Evolutionary conservation across 2,888 invertebrate species (phyloP).

Genomic region (Prosapia bicincta): DNA sequence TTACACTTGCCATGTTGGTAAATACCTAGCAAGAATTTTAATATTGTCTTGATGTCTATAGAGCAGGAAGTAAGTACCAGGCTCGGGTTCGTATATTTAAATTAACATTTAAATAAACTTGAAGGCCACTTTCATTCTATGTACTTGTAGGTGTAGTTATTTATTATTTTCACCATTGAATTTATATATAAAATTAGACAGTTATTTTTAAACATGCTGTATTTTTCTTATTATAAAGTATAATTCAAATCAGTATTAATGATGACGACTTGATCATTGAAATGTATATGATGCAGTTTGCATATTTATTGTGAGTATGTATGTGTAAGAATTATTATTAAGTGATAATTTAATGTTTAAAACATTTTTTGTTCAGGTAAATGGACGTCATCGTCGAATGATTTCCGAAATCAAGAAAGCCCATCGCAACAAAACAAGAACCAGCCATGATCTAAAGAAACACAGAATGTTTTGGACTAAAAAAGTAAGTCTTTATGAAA

Average conservation of each 20-base stretch:
- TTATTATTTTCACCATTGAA: slow-evolving; percentile 3
- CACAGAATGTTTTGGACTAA: neutral
- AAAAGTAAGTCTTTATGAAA: neutral
- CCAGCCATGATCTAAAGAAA: neutral
- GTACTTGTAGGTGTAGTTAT: slow-evolving; percentile 12
- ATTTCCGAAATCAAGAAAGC: slow-evolving; percentile 6
- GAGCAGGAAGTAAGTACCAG: no score
- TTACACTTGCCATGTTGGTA: neutral
- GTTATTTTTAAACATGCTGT: slow-evolving; percentile 6
- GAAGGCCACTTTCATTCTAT: slow-evolving; percentile 3
- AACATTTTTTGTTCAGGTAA: slow-evolving; percentile 19
- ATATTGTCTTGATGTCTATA: no score
- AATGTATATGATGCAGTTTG: no score
- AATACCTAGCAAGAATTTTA: no score
- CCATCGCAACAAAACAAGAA: neutral
- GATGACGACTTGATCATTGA: no score
- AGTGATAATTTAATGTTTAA: no score
- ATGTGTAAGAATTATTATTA: no score
- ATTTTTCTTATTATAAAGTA: no score
- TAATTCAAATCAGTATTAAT: no score
- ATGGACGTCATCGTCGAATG: slow-evolving; percentile 23
- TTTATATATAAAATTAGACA: slow-evolving; percentile 10
- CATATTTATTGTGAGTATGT: no score
- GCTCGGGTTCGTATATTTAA: neutral
- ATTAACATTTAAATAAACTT: slow-evolving; percentile 12